Percentiles rank a stretch among this genome's conserved stretches.
Evolutionary conservation across 53 echinoderm and acorn worm genomes (phyloP).

Genomic region (Glandiceps talaboti): DNA sequence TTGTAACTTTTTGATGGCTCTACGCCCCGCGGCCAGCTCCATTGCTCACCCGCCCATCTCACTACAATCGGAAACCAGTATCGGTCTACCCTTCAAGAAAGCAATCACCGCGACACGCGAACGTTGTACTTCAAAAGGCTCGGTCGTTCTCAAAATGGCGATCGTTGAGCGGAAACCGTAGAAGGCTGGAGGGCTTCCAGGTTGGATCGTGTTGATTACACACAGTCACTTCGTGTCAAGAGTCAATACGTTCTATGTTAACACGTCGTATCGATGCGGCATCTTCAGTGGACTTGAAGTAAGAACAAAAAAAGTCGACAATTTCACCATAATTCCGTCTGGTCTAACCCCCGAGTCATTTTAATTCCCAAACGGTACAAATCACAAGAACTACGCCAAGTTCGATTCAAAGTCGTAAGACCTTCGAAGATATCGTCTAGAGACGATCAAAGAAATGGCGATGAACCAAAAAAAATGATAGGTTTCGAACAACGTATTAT

Average conservation of each 20-base stretch:
- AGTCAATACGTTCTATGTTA: not conserved
- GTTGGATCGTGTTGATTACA: not conserved
- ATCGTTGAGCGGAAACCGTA: not conserved
- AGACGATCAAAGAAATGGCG: too few relatives aligned
- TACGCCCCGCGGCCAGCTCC: not conserved
- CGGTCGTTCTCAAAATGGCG: not conserved
- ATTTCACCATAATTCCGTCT: not conserved
- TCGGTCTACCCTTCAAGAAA: not conserved
- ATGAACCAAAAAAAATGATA: too few relatives aligned
- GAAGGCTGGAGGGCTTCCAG: not conserved
- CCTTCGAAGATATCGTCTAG: too few relatives aligned
- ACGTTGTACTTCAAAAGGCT: not conserved
- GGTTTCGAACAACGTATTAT: too few relatives aligned
- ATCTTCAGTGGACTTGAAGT: not conserved
- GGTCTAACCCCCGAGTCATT: not conserved
- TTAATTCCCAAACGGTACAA: not conserved
- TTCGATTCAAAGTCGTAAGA: too few relatives aligned
- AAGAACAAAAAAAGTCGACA: not conserved
- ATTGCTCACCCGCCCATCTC: not conserved
- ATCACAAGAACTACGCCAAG: not conserved
- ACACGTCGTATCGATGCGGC: not conserved
- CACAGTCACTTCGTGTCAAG: not conserved
- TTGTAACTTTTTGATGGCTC: not conserved
- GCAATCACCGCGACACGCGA: not conserved
- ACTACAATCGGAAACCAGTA: not conserved